phyloP scores from a whole-genome alignment of 2,888 invertebrate genomes.

The Gortyna flavago region DNA sequence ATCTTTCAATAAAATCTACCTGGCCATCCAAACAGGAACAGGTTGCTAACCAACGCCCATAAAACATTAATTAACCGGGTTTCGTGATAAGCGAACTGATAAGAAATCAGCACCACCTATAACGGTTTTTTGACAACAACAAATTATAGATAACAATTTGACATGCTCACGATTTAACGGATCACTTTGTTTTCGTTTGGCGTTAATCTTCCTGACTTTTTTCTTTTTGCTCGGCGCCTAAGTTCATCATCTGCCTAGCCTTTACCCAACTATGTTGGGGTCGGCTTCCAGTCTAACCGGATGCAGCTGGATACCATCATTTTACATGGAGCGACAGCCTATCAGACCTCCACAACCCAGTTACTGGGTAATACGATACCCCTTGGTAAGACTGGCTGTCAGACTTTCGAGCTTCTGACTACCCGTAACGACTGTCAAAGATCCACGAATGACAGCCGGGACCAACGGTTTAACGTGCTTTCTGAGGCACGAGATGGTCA shows the following conservation, averaged over 20 bases:
- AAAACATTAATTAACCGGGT: constrained; percentile 37
- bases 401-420: too few species aligned
- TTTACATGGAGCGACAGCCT: too few species aligned
- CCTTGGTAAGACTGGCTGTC: too few species aligned
- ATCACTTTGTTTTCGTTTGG: neutral
- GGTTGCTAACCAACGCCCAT: constrained; percentile 42
- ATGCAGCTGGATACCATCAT: too few species aligned
- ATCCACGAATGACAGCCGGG: too few species aligned
- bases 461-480: too few species aligned
- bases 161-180: constrained; percentile 13
- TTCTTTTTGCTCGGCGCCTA: neutral
- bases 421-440: too few species aligned
- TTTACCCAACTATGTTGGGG: too few species aligned
- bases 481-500: too few species aligned
- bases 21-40: constrained; percentile 37
- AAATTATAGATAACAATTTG: constrained; percentile 44
- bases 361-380: too few species aligned
- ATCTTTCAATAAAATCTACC: constrained; percentile 15
- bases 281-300: too few species aligned
- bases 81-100: constrained; percentile 40
- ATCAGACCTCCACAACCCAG: too few species aligned
- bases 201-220: neutral
- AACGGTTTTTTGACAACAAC: constrained; percentile 52
- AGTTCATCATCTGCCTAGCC: neutral
- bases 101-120: constrained; percentile 42